Conservation (phyloP, 2,113 vertebrate species). For the Xenopus borealis region DNA sequence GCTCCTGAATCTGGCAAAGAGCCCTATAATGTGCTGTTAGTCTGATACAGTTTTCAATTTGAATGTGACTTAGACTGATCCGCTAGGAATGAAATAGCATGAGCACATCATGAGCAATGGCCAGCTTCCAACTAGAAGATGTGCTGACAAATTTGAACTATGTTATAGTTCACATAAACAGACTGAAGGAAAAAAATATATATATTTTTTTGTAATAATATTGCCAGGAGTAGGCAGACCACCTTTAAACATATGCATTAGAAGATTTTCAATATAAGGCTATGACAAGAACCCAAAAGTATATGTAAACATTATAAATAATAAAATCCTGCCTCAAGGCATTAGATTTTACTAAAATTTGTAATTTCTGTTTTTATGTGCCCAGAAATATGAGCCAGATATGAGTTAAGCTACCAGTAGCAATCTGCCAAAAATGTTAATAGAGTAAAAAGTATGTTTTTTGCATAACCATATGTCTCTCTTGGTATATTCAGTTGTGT, state of each 20-base stretch:
- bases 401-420: neutral
- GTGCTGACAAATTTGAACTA: constrained; percentile 2
- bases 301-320: constrained; percentile 13
- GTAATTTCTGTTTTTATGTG: neutral
- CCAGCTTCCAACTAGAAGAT: neutral
- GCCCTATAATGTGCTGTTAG: constrained; percentile 2
- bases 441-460: neutral
- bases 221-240: neutral
- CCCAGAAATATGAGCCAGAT: constrained; percentile 1
- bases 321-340: constrained; percentile 1
- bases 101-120: constrained; percentile 5
- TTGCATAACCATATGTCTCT: neutral
- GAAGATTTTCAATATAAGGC: constrained; percentile 12
- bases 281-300: neutral
- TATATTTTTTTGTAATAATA: neutral
- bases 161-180: neutral
- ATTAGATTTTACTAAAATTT: constrained; percentile 7
- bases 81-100: neutral
- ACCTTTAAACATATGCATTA: constrained; percentile 3
- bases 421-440: neutral
- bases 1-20: constrained; percentile 16
- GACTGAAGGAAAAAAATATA: neutral
- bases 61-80: constrained; percentile 8
- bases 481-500: neutral
- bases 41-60: constrained; percentile 19